These are phyloP conservation scores for Capromys pilorides DNA, from an alignment of 2,797 vertebrate species.

Conservation along the genomic window DNA sequence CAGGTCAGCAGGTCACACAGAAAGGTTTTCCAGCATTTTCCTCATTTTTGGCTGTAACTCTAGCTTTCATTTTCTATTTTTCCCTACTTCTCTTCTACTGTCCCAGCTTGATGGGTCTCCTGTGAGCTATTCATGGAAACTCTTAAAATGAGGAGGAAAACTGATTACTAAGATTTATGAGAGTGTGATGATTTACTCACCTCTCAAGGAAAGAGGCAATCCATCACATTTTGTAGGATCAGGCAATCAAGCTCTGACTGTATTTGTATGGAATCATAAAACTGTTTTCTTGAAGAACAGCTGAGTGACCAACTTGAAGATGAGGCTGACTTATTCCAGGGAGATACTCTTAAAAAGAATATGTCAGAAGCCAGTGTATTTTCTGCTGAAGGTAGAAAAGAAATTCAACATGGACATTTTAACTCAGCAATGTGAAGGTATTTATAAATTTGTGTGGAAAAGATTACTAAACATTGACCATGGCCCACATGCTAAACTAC, in stretches of 20 bases:
- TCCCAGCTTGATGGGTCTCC: slow-evolving; percentile 31
- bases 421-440: background rate
- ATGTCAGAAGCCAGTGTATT: slow-evolving; percentile 32
- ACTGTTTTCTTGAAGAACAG: slow-evolving; percentile 57
- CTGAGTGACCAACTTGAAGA: slow-evolving; percentile 39
- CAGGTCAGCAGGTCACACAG: background rate
- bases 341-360: background rate
- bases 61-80: background rate
- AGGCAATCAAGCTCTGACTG: slow-evolving; percentile 50
- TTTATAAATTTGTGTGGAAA: background rate
- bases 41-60: slow-evolving; percentile 9
- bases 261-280: slow-evolving; percentile 62
- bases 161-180: slow-evolving; percentile 71
- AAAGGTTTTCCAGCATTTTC: background rate
- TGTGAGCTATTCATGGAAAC: slow-evolving; percentile 51
- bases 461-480: background rate
- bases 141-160: slow-evolving; percentile 66
- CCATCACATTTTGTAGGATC: slow-evolving; percentile 57
- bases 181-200: slow-evolving; percentile 63
- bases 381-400: background rate
- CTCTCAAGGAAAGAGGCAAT: slow-evolving; percentile 60
- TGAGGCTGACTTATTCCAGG: background rate
- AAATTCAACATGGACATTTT: background rate
- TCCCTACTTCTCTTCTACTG: background rate
- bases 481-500: background rate